Evolutionary conservation across 2,888 invertebrate species (phyloP).

Genomic region (Polydrusus cervinus): DNA sequence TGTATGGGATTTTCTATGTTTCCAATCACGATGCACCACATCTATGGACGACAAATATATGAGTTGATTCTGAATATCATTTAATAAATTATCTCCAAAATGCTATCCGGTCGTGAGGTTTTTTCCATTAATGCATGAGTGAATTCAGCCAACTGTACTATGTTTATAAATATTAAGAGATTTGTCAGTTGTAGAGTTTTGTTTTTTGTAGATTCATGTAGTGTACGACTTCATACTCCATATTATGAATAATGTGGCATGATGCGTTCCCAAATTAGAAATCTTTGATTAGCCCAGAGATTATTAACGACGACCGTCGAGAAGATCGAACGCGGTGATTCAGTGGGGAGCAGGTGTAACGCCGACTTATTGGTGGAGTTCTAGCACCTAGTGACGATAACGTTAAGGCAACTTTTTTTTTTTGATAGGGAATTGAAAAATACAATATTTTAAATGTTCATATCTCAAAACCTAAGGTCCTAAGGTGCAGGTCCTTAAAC

Average conservation of each 20-base stretch:
- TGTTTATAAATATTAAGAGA: background rate
- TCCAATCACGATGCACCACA: no score
- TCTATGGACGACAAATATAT: no score
- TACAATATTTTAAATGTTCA: no score
- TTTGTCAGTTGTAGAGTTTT: slow-evolving; percentile 7
- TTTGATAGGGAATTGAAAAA: no score
- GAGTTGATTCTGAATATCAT: no score
- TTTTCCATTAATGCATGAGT: no score
- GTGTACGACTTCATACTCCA: slow-evolving; percentile 45
- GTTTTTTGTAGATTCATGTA: slow-evolving; percentile 25
- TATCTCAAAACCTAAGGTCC: no score
- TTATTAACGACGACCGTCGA: slow-evolving; percentile 62
- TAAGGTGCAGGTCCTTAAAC: background rate
- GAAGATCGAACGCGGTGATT: slow-evolving; percentile 52
- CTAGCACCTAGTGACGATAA: slow-evolving; percentile 22
- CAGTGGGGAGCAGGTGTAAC: slow-evolving; percentile 53
- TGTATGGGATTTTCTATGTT: no score
- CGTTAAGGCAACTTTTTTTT: background rate
- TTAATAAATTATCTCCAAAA: no score
- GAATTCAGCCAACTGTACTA: background rate
- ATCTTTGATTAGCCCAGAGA: slow-evolving; percentile 66
- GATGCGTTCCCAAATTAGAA: slow-evolving; percentile 58
- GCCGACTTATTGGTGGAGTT: slow-evolving; percentile 47
- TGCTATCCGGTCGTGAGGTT: background rate
- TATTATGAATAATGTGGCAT: slow-evolving; percentile 49